These are phyloP conservation scores for Parascotia fuliginaria DNA, from an alignment of 2,888 invertebrate genomes.

Conservation along the genomic window DNA sequence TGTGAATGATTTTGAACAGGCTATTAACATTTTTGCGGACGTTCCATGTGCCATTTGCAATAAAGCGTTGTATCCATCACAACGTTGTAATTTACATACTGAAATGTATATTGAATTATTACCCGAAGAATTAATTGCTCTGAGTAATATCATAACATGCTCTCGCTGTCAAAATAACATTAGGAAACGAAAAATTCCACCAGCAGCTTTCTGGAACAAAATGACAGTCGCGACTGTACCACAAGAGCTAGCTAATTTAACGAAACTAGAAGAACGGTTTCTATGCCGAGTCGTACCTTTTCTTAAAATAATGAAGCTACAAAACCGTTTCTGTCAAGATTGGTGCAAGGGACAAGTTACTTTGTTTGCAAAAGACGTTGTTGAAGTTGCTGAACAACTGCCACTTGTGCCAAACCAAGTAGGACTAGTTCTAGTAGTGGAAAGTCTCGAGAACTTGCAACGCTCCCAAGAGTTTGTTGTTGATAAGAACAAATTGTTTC, in stretches of 20 bases:
- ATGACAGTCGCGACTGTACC: not conserved
- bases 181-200: not conserved
- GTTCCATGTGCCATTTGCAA: too few species aligned
- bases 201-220: not conserved
- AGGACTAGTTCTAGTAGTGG: not conserved
- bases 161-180: not conserved
- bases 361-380: slow-evolving; percentile 1
- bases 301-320: not conserved
- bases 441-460: not conserved
- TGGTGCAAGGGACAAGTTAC: slow-evolving; percentile 1
- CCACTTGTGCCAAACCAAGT: too few species aligned
- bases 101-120: too few species aligned
- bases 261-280: not conserved
- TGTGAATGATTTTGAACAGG: too few species aligned
- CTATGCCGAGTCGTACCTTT: not conserved
- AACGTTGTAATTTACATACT: too few species aligned
- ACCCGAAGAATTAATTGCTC: too few species aligned
- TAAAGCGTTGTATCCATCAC: too few species aligned
- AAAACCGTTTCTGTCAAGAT: not conserved
- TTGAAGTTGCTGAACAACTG: not conserved
- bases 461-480: not conserved
- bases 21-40: too few species aligned
- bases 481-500: not conserved
- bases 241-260: not conserved
- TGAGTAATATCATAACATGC: too few species aligned